Evolutionary conservation across 2,113 vertebrate genomes (phyloP).

Genomic region (Proteles cristata): DNA sequence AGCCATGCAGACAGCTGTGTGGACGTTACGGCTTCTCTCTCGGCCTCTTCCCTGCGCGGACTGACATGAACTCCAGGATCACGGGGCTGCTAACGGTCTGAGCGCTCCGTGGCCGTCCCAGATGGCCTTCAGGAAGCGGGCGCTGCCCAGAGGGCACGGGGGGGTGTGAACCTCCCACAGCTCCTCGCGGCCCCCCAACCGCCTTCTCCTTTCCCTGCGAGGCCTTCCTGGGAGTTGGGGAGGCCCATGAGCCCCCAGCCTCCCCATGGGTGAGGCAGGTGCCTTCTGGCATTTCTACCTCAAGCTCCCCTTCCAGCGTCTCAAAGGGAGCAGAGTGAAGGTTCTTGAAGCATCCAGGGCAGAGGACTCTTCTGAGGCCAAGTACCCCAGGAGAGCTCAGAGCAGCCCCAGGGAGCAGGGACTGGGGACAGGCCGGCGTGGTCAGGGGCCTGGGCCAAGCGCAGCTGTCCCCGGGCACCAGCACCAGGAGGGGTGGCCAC

Average conservation of each 20-base stretch:
- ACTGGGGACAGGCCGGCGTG: background rate
- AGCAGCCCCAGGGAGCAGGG: background rate
- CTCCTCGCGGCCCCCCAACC: background rate
- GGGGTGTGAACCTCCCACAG: accelerated
- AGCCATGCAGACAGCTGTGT: accelerated
- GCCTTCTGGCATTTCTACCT: background rate
- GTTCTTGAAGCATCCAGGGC: background rate
- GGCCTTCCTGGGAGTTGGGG: background rate
- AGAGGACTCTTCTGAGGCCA: background rate
- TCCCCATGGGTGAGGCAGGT: accelerated
- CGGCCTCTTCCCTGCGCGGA: background rate
- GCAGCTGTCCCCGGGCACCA: background rate
- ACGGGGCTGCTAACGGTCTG: background rate
- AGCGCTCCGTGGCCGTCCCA: background rate
- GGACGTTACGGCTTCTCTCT: background rate
- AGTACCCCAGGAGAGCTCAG: background rate
- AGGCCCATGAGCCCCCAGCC: background rate
- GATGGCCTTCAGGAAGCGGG: too few species aligned
- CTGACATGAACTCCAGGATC: accelerated
- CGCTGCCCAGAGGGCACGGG: accelerated
- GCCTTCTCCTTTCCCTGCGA: background rate
- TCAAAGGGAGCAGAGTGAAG: background rate
- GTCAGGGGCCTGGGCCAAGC: too few species aligned
- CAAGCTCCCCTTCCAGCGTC: background rate
- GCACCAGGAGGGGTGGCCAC: background rate